Percentiles rank a stretch among this genome's conserved stretches.
These are phyloP conservation scores for Gambelia wislizenii DNA, from an alignment of 2,797 vertebrate genomes.

Conservation along the genomic window DNA sequence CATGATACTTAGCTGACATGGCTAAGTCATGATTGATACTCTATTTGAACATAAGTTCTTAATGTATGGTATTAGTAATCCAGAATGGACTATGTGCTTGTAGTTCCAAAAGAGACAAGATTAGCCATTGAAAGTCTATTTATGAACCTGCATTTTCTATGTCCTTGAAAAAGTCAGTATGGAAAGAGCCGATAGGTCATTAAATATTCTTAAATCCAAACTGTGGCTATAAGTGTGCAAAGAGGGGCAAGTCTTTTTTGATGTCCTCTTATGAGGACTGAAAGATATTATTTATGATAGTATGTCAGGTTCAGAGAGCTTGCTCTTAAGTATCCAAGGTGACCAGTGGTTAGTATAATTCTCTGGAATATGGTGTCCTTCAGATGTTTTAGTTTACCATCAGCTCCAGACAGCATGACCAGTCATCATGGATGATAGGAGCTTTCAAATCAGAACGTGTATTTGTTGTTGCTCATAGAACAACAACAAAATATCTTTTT, in stretches of 20 bases:
- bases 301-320: background rate
- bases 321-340: background rate
- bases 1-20: background rate
- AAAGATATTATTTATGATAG: background rate
- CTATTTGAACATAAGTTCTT: background rate
- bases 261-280: background rate
- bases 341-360: background rate
- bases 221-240: background rate
- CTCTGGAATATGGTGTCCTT: too few relatives aligned
- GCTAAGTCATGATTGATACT: background rate
- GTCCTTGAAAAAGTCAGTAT: background rate
- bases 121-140: background rate
- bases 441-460: too few relatives aligned
- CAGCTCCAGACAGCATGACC: too few relatives aligned
- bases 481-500: background rate
- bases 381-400: too few relatives aligned
- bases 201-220: background rate
- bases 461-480: too few relatives aligned
- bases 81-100: background rate
- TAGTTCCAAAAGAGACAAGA: background rate
- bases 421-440: too few relatives aligned
- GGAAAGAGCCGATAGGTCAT: background rate
- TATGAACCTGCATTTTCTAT: background rate
- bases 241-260: background rate
- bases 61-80: background rate